These are phyloP conservation scores for Pachyrhynchus sulphureomaculatus DNA, from an alignment of 1,140 invertebrate species.

Conservation along the genomic window DNA sequence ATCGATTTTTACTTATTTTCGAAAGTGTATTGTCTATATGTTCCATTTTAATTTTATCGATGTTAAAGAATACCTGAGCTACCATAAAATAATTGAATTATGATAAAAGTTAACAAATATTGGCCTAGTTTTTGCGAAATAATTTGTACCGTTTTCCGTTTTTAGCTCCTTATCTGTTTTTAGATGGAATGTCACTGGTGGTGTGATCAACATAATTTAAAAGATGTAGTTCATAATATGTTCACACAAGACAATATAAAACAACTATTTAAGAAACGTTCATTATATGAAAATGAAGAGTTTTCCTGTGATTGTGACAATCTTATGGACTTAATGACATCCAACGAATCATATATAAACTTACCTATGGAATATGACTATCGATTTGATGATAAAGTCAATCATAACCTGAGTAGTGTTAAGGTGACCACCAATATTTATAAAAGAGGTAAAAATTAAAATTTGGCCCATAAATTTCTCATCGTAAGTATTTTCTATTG, in stretches of 20 bases:
- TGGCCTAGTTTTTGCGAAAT: no score
- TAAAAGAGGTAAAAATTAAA: conserved; percentile 42
- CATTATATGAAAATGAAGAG: conserved; percentile 22
- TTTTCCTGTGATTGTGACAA: conserved; percentile 35
- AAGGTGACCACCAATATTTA: conserved; percentile 44
- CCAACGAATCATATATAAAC: conserved; percentile 28
- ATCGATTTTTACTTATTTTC: no score
- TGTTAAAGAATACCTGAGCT: no score
- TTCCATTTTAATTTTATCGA: no score
- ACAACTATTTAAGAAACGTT: conserved; percentile 22
- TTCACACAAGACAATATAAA: conserved; percentile 23
- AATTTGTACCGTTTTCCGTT: no score
- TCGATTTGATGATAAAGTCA: conserved; percentile 42
- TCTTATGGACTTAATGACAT: conserved; percentile 21
- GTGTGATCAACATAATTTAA: conserved; percentile 35
- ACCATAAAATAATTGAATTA: no score
- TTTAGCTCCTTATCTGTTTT: no score
- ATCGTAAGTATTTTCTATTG: no score
- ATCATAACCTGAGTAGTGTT: conserved; percentile 45
- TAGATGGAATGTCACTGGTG: conserved; percentile 43
- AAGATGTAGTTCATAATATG: conserved; percentile 23
- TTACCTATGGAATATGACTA: conserved; percentile 40
- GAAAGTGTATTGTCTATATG: no score
- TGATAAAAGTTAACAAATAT: no score
- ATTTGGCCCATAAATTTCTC: no score